Conservation (phyloP, 1,140 invertebrate species). For the Pinna nobilis region DNA sequence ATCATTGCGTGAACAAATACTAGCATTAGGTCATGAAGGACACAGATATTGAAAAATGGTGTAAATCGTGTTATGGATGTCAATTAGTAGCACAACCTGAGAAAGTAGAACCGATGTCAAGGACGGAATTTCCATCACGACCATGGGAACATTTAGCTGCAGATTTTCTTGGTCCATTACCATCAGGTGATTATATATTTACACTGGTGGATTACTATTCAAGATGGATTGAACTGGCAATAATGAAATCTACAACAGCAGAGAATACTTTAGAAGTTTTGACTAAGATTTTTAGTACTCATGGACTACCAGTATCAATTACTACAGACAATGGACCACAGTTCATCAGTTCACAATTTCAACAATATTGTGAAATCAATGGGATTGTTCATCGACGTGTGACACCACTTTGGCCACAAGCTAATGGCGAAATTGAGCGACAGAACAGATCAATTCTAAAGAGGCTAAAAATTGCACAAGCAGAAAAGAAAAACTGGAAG, state of each 20-base stretch:
- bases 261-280: slow-evolving; percentile 28
- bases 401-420: slow-evolving; percentile 39
- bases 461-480: slow-evolving; percentile 42
- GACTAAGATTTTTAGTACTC: slow-evolving; percentile 3
- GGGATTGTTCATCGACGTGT: slow-evolving; percentile 13
- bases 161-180: slow-evolving; percentile 43
- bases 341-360: slow-evolving; percentile 33
- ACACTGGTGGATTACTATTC: slow-evolving; percentile 50
- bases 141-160: slow-evolving; percentile 32
- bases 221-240: slow-evolving; percentile 33
- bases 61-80: slow-evolving; percentile 44
- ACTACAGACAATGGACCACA: slow-evolving; percentile 46
- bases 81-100: slow-evolving; percentile 36
- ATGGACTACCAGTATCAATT: slow-evolving; percentile 35
- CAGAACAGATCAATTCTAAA: slow-evolving; percentile 50
- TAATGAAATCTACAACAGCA: slow-evolving; percentile 25
- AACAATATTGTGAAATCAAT: slow-evolving; percentile 18
- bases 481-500: slow-evolving; percentile 41
- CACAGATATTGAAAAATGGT: slow-evolving; percentile 51
- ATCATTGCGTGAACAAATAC: background rate
- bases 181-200: slow-evolving; percentile 36
- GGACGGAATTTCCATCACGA: slow-evolving; percentile 19
- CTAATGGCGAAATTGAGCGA: slow-evolving; percentile 50
- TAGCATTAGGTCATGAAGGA: slow-evolving; percentile 55
- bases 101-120: slow-evolving; percentile 27